These are phyloP conservation scores for Lutjanus erythropterus DNA, from an alignment of 2,113 vertebrate genomes.

Conservation along the genomic window DNA sequence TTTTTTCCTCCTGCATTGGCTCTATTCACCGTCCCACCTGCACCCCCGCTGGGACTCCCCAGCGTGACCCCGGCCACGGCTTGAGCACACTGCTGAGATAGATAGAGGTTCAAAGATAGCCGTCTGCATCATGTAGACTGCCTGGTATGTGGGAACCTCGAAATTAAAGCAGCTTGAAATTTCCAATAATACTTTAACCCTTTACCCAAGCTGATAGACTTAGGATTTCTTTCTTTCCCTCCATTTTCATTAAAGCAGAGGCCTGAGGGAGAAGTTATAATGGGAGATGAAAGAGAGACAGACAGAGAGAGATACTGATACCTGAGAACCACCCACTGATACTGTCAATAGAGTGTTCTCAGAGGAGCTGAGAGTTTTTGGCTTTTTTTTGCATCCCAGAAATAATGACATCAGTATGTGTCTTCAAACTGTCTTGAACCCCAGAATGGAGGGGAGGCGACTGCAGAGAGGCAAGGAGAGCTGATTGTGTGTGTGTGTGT, in stretches of 20 bases:
- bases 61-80: conserved; percentile 27
- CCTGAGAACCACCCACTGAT: too few species aligned
- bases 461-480: background rate
- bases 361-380: background rate
- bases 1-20: background rate
- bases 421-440: background rate
- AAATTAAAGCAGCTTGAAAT: conserved; percentile 63
- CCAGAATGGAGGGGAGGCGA: background rate
- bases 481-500: background rate
- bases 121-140: conserved; percentile 34
- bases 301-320: too few species aligned
- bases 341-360: too few species aligned
- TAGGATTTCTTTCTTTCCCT: conserved; percentile 5
- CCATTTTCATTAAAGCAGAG: conserved; percentile 35
- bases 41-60: conserved; percentile 22
- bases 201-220: conserved; percentile 5
- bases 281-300: background rate
- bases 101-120: conserved; percentile 50
- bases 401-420: background rate
- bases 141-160: conserved; percentile 22
- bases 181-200: conserved; percentile 57
- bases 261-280: conserved; percentile 40
- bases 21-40: conserved; percentile 6
- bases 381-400: background rate
- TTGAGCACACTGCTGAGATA: conserved; percentile 29